These are phyloP conservation scores for Dendrolimus pini DNA, from an alignment of 2,888 invertebrate species.

Conservation along the genomic window DNA sequence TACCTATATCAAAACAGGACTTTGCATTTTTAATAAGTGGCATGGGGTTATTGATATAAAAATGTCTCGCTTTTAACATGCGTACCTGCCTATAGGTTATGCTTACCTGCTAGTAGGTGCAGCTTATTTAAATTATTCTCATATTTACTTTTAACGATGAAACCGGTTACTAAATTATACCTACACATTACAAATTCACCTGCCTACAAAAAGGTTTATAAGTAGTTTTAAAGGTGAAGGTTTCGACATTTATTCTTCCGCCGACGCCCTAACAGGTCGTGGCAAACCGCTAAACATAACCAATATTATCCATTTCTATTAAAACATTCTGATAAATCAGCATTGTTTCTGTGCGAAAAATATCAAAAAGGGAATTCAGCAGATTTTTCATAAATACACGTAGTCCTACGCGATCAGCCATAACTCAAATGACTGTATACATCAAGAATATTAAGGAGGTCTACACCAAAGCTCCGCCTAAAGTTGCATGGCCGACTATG, in stretches of 20 bases:
- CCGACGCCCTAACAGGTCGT: not conserved
- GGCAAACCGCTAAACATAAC: too few relatives aligned
- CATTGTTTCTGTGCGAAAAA: slow-evolving; percentile 35
- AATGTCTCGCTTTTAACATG: too few relatives aligned
- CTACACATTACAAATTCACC: too few relatives aligned
- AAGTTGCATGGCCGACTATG: slow-evolving; percentile 65
- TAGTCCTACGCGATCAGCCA: slow-evolving; percentile 61
- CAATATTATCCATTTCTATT: slow-evolving; percentile 10
- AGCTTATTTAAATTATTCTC: not conserved
- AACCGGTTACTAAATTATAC: too few relatives aligned
- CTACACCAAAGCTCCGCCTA: slow-evolving; percentile 58
- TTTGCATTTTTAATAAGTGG: too few relatives aligned
- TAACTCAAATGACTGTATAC: slow-evolving; percentile 72
- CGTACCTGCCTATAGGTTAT: too few relatives aligned
- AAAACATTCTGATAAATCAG: slow-evolving; percentile 26
- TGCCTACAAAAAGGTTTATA: too few relatives aligned
- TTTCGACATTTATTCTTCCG: not conserved
- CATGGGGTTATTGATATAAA: too few relatives aligned
- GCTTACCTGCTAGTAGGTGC: not conserved
- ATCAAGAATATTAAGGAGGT: slow-evolving; percentile 74
- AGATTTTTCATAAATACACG: slow-evolving; percentile 57
- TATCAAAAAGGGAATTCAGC: slow-evolving; percentile 46
- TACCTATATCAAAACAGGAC: too few relatives aligned
- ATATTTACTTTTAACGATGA: not conserved
- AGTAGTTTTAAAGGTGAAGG: not conserved